Percentiles rank a stretch among this genome's conserved stretches.
These are phyloP conservation scores for Lophura nycthemera DNA, from an alignment of 2,113 vertebrate species.

Conservation along the genomic window DNA sequence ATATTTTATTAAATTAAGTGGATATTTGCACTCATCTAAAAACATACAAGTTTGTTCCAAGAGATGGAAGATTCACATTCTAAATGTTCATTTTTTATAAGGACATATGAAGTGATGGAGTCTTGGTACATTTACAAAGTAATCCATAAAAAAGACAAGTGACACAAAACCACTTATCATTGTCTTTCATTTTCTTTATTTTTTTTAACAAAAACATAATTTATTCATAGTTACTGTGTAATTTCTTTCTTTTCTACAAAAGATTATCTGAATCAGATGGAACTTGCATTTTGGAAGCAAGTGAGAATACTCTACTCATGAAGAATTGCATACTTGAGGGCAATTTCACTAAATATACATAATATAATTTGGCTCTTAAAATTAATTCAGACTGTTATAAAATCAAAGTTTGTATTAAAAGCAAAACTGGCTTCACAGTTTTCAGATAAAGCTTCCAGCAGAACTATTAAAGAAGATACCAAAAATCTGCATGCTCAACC, in stretches of 20 bases:
- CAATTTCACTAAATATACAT: background rate
- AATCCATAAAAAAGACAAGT: background rate
- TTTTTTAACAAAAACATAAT: background rate
- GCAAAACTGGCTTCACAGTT: background rate
- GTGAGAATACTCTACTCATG: background rate
- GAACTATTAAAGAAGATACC: background rate
- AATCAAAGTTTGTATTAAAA: background rate
- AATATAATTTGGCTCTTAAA: background rate
- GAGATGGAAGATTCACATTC: background rate
- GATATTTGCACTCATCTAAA: background rate
- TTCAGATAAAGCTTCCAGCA: background rate
- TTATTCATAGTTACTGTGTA: too few species aligned
- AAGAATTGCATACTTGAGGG: background rate
- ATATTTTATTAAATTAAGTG: too few species aligned
- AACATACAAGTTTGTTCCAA: background rate
- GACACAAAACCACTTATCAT: background rate
- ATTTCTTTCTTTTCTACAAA: background rate
- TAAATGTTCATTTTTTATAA: background rate
- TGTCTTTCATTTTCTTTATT: background rate
- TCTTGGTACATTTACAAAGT: background rate
- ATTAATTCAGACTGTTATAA: background rate
- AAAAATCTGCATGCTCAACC: background rate
- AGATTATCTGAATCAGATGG: background rate
- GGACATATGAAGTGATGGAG: background rate
- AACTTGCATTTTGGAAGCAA: background rate